Evolutionary conservation across 1,140 invertebrate species (phyloP), one percentile per base, ranked within the genome.

Genomic region (Pseudomyrmex flavicornis): DNA sequence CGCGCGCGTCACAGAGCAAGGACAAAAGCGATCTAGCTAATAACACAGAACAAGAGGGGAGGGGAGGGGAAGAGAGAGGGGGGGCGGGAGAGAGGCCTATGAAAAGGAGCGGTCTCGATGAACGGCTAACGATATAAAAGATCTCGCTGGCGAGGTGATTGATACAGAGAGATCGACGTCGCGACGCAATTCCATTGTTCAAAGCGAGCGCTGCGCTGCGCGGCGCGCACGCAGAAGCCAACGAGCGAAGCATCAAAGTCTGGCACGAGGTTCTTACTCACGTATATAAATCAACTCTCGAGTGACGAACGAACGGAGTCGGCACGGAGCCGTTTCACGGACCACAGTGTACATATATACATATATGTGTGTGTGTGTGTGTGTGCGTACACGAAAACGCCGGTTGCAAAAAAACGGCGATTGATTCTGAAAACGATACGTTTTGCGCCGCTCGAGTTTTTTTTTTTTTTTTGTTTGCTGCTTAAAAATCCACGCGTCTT

Each of bases 161-260:
- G 93, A 94, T 94, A 91, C 91, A 91, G 91, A 89, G 88, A 93
- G 93, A 94, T 93, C 90, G 93, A 93, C 93, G 92, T 91, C 88
- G 88, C 92, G 89, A 91, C 90, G 92, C 92, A 92, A 90, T 93
- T 93, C 93, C 93, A 94, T 94, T 94, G 93, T 94, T 94, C 92
- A 92, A 92, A 92, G 93, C 89, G 89, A 91, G 88, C 90, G 74
- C 79, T 65, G 86, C 62, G 86, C 62, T 61, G 86, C 62, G 86
- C 62, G 69, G 77, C 85, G 90, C 87, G 88, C 75, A 85, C 84
- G 86, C 89, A 76, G 80, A 89, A 91, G 91, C 91, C 35, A 92
- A 91, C 88, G 91, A 91, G 84, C 86, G 74, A 82, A 88, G 86
- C 89, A 89, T 90, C 88, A 88, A 88, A 79, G 83, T 90, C 87